Evolutionary conservation across 2,797 vertebrate genomes (phyloP), one percentile per base, ranked within the genome.

Genomic region (Parotocinclus haroldoi): DNA sequence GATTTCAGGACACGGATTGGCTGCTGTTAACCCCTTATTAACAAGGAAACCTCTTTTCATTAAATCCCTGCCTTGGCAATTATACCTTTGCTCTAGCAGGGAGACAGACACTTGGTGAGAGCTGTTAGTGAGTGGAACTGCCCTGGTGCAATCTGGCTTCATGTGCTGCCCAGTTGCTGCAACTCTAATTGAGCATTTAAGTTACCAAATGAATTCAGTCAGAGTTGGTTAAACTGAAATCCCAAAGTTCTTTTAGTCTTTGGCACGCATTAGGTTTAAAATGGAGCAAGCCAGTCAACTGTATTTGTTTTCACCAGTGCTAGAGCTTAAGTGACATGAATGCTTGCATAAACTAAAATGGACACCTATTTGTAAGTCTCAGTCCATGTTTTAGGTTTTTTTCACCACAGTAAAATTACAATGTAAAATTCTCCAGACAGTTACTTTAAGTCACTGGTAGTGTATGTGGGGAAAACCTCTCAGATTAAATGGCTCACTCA

Each of bases 11-110:
- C 49, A 66, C 36, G 17, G 52, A 44, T 62, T 68, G 60, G 67
- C 60, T 75, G 67, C 37, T 60, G 48, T 68, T 78, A 73, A 70
- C 56, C 73, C 57, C 56, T 58, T 73, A 62, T 75, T 78, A 62
- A 75, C 70, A 64, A 17, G 12, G 51, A 73, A 69, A 57, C 57
- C 68, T 58, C 58, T 76, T 71, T 64, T 73, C 60, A 55, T 73
- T 78, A 62, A 75, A 73, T 55, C 44, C 53, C 45, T 62, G 71
- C 55, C 63, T 59, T 48, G 38, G 39, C 48, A 73, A 58, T 78
- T 72, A 71, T 65, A 48, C 52, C 13, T 27, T 64, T 14, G 55
- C 51, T 57, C 19, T 27, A 27, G 18, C 61, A 45, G 48, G 39
- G 52, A 52, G 18, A 16, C 68, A 44, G 63, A 54, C 10, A 27